Evolutionary conservation across 1,140 invertebrate genomes (phyloP).

Genomic region (Drosophila ironensis): DNA sequence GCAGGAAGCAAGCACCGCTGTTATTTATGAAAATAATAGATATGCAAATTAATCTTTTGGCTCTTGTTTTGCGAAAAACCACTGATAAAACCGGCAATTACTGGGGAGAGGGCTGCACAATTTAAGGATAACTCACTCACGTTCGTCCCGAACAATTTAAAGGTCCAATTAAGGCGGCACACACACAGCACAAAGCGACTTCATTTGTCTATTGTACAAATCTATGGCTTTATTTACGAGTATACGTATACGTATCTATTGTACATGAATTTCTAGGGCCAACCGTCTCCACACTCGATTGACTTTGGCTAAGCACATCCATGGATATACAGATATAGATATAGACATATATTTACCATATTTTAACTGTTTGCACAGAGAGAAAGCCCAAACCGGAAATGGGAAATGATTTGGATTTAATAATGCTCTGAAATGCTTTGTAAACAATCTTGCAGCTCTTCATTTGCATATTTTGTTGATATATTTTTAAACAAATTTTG

Average conservation of each 20-base stretch:
- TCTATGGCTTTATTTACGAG: conserved; percentile 49
- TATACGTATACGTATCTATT: too few relatives aligned
- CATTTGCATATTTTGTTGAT: too few relatives aligned
- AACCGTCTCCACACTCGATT: conserved; percentile 50
- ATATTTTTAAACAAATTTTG: too few relatives aligned
- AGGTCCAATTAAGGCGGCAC: conserved; percentile 59
- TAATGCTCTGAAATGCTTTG: too few relatives aligned
- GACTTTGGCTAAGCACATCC: conserved; percentile 25
- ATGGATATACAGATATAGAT: background rate
- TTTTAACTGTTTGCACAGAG: conserved; percentile 16
- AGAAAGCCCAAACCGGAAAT: background rate
- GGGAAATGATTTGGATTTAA: background rate
- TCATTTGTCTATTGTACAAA: conserved; percentile 47
- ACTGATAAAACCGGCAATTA: conserved; percentile 75
- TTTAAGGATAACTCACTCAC: conserved; percentile 44
- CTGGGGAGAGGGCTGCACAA: background rate
- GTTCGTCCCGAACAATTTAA: conserved; percentile 54
- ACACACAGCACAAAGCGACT: conserved; percentile 38
- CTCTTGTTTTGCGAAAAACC: conserved; percentile 37
- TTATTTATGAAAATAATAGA: conserved; percentile 80
- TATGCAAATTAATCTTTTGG: conserved; percentile 71
- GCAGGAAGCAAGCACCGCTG: conserved; percentile 41
- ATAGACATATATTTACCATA: background rate
- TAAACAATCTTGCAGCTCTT: too few relatives aligned
- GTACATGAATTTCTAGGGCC: too few relatives aligned